A percentile compares a stretch with the other conserved stretches of the same genome.
These are phyloP conservation scores for Siniperca scherzeri DNA, from an alignment of 2,797 vertebrate genomes.

Conservation along the genomic window DNA sequence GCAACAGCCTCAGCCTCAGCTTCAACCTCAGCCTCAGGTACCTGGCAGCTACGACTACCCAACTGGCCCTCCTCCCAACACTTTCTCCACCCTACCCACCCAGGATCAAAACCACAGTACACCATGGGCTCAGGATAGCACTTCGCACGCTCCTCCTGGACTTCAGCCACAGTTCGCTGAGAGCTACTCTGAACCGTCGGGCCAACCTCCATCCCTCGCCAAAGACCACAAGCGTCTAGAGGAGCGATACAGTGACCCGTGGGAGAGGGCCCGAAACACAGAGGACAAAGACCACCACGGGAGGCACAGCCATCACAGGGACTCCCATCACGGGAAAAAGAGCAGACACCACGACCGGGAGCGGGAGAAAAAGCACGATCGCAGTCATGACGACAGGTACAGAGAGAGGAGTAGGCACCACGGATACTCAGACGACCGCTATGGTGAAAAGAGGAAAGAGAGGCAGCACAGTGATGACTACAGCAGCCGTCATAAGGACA, in stretches of 20 bases:
- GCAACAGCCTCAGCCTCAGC: conserved; percentile 72
- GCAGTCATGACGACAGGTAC: conserved; percentile 81
- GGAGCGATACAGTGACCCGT: conserved; percentile 90
- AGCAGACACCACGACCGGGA: conserved; percentile 89
- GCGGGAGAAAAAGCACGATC: conserved; percentile 84
- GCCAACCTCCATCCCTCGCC: conserved; percentile 80
- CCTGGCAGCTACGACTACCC: conserved; percentile 88
- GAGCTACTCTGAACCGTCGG: conserved; percentile 79
- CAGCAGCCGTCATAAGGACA: conserved; percentile 81
- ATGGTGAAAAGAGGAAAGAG: conserved; percentile 88
- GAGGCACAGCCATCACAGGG: conserved; percentile 89
- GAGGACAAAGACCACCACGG: conserved; percentile 89
- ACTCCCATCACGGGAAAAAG: conserved; percentile 90
- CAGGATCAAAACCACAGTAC: conserved; percentile 83
- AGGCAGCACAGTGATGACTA: conserved; percentile 90
- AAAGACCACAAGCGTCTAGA: conserved; percentile 89
- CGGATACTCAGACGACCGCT: conserved; percentile 85
- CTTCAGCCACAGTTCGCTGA: conserved; percentile 75
- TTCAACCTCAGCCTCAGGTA: conserved; percentile 81
- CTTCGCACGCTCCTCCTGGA: conserved; percentile 66
- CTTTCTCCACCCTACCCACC: conserved; percentile 66
- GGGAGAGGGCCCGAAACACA: conserved; percentile 88
- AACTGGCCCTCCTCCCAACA: conserved; percentile 59
- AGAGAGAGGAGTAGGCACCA: conserved; percentile 85
- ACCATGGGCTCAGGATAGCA: conserved; percentile 82